Percentiles rank a stretch among this genome's conserved stretches.
phyloP scores from a whole-genome alignment of 2,888 invertebrate genomes.

The Drepana falcataria region DNA sequence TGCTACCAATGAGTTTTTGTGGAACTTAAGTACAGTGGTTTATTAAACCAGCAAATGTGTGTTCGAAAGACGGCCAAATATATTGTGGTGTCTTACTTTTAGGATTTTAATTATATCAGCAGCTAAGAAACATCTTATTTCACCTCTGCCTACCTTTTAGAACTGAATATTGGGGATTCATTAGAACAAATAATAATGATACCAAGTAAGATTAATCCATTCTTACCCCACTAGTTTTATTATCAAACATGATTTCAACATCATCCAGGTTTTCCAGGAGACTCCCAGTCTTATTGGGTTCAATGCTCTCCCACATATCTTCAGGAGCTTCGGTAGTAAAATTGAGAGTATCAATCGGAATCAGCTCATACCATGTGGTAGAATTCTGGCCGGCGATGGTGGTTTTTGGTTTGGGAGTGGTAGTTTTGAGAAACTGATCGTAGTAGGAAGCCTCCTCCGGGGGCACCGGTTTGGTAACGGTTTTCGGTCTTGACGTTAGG shows the following conservation, averaged over 20 bases:
- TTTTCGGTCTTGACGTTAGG: slow-evolving; percentile 26
- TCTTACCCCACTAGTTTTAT: slow-evolving; percentile 42
- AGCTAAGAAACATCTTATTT: too few relatives aligned
- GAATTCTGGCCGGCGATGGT: slow-evolving; percentile 35
- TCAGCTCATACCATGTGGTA: slow-evolving; percentile 64
- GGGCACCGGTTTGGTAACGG: slow-evolving; percentile 42
- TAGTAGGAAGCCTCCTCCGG: slow-evolving; percentile 59
- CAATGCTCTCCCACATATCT: slow-evolving; percentile 68
- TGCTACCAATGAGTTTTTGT: too few relatives aligned
- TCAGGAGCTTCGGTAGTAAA: slow-evolving; percentile 45
- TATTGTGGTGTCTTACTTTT: too few relatives aligned
- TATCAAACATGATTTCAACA: slow-evolving; percentile 70
- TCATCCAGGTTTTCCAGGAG: slow-evolving; percentile 58
- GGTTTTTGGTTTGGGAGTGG: slow-evolving; percentile 37
- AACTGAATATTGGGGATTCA: too few relatives aligned
- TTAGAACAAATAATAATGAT: too few relatives aligned
- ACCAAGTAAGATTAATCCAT: too few relatives aligned
- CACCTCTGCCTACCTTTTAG: too few relatives aligned
- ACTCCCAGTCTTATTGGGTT: slow-evolving; percentile 41
- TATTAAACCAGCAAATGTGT: too few relatives aligned
- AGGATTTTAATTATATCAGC: too few relatives aligned
- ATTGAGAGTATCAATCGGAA: slow-evolving; percentile 50
- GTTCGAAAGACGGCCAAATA: too few relatives aligned
- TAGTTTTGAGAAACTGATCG: slow-evolving; percentile 70
- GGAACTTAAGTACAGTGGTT: too few relatives aligned